These are phyloP conservation scores for Papilio machaon DNA, from an alignment of 1,140 invertebrate species.

Conservation along the genomic window DNA sequence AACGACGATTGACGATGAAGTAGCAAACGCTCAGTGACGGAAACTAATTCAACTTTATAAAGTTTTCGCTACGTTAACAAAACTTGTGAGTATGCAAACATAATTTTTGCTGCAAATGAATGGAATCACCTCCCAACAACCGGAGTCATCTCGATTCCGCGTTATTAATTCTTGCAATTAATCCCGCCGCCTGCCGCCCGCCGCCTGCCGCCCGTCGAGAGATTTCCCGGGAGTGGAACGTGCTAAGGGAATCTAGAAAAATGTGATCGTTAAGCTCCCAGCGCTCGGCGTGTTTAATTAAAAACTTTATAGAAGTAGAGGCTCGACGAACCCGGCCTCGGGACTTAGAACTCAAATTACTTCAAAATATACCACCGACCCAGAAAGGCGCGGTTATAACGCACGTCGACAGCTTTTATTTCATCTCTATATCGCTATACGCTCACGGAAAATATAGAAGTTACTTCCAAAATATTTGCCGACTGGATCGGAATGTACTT, in stretches of 20 bases:
- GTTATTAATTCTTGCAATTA: constrained; percentile 76
- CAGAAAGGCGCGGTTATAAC: constrained; percentile 21
- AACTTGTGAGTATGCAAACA: constrained; percentile 46
- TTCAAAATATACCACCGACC: constrained; percentile 36
- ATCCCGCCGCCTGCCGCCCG: constrained; percentile 50
- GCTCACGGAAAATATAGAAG: constrained; percentile 4
- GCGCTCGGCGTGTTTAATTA: constrained; percentile 70
- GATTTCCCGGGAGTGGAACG: constrained; percentile 66
- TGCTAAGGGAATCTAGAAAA: constrained; percentile 69
- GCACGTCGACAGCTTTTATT: constrained; percentile 9
- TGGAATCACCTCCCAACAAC: constrained; percentile 40
- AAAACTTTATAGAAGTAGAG: constrained; percentile 72
- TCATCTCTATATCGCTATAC: neutral
- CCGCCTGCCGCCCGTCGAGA: constrained; percentile 47
- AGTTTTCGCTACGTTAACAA: neutral
- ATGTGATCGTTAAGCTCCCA: constrained; percentile 71
- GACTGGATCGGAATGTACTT: neutral
- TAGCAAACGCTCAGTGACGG: neutral
- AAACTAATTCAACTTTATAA: neutral
- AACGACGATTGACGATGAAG: too few species aligned
- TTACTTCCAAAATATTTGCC: neutral
- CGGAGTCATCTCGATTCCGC: constrained; percentile 55
- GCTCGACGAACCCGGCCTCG: constrained; percentile 47
- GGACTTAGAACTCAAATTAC: constrained; percentile 46
- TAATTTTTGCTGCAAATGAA: constrained; percentile 48